These are phyloP conservation scores for Eulemur rufifrons DNA, from an alignment of 2,113 vertebrate species.

Conservation along the genomic window DNA sequence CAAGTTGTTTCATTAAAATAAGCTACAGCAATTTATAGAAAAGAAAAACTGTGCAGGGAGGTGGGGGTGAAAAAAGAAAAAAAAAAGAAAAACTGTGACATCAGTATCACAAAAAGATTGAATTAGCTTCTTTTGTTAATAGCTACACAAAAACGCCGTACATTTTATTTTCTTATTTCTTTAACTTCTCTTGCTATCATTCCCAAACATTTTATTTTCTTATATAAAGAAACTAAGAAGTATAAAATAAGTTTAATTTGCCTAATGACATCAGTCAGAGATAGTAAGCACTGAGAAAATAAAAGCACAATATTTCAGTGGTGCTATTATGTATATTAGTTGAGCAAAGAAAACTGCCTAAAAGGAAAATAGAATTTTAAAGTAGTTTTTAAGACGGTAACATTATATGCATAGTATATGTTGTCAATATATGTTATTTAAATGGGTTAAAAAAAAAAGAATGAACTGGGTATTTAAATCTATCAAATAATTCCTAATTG, in stretches of 20 bases:
- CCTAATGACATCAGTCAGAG: background rate
- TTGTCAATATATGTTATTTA: background rate
- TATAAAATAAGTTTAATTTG: background rate
- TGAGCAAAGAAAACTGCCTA: background rate
- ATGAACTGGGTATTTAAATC: background rate
- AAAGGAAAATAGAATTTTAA: constrained; percentile 1
- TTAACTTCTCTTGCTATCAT: background rate
- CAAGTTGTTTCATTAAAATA: constrained; percentile 46
- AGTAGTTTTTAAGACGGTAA: background rate
- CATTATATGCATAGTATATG: background rate
- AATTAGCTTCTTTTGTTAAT: constrained; percentile 21
- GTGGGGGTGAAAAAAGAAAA: too few species aligned
- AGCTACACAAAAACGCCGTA: background rate
- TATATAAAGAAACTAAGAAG: constrained; percentile 4
- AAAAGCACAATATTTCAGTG: background rate
- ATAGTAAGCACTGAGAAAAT: background rate
- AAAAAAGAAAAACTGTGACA: constrained; percentile 45
- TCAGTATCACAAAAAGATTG: constrained; percentile 1
- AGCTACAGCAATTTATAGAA: constrained; percentile 41
- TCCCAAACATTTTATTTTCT: background rate
- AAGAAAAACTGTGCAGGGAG: constrained; percentile 20
- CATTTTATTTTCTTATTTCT: background rate
- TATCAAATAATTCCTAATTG: background rate
- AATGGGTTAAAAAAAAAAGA: background rate
- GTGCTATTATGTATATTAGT: background rate